A percentile compares a stretch with the other conserved stretches of the same genome.
These are phyloP conservation scores for Heliconius nattereri DNA, from an alignment of 1,140 invertebrate species.

Conservation along the genomic window DNA sequence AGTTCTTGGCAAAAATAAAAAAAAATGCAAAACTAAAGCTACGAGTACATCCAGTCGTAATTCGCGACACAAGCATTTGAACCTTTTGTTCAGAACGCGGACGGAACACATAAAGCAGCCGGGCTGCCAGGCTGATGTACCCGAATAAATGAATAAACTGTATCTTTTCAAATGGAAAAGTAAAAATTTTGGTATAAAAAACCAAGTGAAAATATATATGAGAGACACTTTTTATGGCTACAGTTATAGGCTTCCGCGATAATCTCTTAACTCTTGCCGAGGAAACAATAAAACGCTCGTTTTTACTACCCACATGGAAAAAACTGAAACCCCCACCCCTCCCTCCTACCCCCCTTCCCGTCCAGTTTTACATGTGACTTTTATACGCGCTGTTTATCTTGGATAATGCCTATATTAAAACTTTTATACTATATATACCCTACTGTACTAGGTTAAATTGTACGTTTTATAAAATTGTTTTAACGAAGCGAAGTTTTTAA, in stretches of 20 bases:
- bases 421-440: constrained; percentile 9
- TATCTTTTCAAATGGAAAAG: constrained; percentile 62
- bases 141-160: constrained; percentile 58
- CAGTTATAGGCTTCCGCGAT: constrained; percentile 60
- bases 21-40: constrained; percentile 35
- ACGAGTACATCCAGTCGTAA: constrained; percentile 39
- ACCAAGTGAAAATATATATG: constrained; percentile 50
- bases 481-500: neutral
- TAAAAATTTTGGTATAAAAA: constrained; percentile 48
- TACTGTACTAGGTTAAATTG: neutral
- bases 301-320: constrained; percentile 46
- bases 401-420: constrained; percentile 31
- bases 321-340: constrained; percentile 36
- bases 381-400: constrained; percentile 28
- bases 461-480: neutral
- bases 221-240: constrained; percentile 55
- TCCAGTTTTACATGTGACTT: constrained; percentile 35
- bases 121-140: constrained; percentile 31
- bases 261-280: constrained; percentile 66
- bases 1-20: constrained; percentile 27
- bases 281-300: constrained; percentile 60
- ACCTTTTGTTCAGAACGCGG: constrained; percentile 13
- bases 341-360: constrained; percentile 1
- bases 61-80: constrained; percentile 32
- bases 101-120: constrained; percentile 51